phyloP scores from a whole-genome alignment of 2,797 vertebrate genomes.

The Dryobates pubescens region DNA sequence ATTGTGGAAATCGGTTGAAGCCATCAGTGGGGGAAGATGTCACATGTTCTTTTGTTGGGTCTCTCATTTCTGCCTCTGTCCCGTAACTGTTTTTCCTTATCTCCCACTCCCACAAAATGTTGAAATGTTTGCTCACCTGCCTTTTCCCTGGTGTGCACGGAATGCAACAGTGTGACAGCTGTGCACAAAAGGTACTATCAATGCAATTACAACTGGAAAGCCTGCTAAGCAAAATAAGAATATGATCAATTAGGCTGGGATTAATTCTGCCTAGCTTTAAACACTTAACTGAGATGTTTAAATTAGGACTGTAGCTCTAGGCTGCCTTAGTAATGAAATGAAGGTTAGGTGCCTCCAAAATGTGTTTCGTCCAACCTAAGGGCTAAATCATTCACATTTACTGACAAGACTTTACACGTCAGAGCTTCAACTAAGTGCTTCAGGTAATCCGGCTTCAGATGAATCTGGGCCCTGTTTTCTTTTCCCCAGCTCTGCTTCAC shows the following conservation, averaged over 20 bases:
- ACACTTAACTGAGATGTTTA: not conserved
- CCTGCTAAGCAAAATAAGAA: constrained; percentile 6
- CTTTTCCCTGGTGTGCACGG: not conserved
- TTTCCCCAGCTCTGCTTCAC: not conserved
- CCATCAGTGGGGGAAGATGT: not conserved
- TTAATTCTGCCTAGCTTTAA: constrained; percentile 39
- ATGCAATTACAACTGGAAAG: not conserved
- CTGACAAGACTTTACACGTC: not conserved
- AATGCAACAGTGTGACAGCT: not conserved
- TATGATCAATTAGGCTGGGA: constrained; percentile 7
- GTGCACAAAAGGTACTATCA: not conserved
- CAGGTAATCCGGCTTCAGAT: not conserved
- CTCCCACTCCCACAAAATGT: not conserved
- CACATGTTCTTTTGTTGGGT: not conserved
- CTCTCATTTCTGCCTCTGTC: not conserved
- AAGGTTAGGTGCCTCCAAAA: constrained; percentile 4
- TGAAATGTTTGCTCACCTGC: not conserved
- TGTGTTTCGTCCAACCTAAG: not conserved
- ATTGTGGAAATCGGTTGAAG: not conserved
- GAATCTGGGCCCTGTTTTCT: not conserved
- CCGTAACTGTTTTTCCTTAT: not conserved
- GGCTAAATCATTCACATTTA: constrained; percentile 1
- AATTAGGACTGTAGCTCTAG: constrained; percentile 4
- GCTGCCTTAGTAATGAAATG: not conserved
- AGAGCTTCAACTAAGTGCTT: not conserved